Conservation (phyloP, 1,140 invertebrate species). For the Pomacea maculata region DNA sequence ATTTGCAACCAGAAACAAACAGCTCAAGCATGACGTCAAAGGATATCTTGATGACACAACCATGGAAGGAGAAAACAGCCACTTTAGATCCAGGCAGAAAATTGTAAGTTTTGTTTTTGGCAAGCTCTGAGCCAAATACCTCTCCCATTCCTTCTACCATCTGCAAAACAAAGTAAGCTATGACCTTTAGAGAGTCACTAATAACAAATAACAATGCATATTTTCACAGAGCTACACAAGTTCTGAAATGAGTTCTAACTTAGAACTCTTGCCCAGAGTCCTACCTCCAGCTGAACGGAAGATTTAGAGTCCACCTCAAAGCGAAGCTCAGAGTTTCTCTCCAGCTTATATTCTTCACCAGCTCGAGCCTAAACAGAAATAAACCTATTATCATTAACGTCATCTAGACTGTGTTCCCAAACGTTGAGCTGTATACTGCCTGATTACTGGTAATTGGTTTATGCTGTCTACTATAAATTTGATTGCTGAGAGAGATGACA, state of each 20-base stretch:
- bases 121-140: constrained; percentile 96
- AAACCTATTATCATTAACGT: neutral
- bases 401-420: too few species aligned
- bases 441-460: too few species aligned
- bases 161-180: constrained; percentile 65
- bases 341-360: constrained; percentile 73
- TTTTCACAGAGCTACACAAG: too few species aligned
- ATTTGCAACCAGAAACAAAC: neutral
- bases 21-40: constrained; percentile 9
- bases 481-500: too few species aligned
- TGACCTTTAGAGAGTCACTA: too few species aligned
- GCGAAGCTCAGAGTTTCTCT: constrained; percentile 86
- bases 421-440: too few species aligned
- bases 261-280: neutral
- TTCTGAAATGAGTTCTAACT: too few species aligned
- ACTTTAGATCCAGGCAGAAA: constrained; percentile 92
- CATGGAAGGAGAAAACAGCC: constrained; percentile 96
- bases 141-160: constrained; percentile 89
- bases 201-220: too few species aligned
- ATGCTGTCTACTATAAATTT: too few species aligned
- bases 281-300: constrained; percentile 83
- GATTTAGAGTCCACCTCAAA: constrained; percentile 93
- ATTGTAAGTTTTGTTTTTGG: constrained; percentile 91
- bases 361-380: constrained; percentile 19
- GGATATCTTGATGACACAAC: constrained; percentile 78